Base-by-base conservation (phyloP, 2,797 vertebrate genomes). In the Acipenser oxyrinchus region DNA sequence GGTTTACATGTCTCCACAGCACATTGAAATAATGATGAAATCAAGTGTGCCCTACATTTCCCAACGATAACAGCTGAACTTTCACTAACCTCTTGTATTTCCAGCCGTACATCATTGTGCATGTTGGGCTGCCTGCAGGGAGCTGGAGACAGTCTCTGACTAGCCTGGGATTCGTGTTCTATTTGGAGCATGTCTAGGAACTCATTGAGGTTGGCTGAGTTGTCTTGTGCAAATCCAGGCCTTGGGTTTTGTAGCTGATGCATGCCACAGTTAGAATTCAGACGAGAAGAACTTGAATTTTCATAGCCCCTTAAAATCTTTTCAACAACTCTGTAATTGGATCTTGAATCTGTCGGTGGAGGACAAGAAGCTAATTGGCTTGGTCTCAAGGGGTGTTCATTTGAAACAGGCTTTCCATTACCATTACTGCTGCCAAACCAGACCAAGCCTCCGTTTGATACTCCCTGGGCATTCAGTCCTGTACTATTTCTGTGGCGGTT, bases 311-410 rank as follows among this genome's bases (percentile, higher is more conserved):
- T 95, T 76, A 99, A 77, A 76, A 98, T 93, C 78, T 91, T 93
- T 81, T 97, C 93, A 71, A 97, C 88, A 58, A 95, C 95, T 10
- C 95, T 93, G 3, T 97, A 97, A 85, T 99, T 98, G 0, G 96
- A 99, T 72, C 90, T 89, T 63, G 97, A 93, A 65, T 96, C 94
- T 69, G 93, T 88, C 6, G 93, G 95, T 13, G 93, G 91, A 0
- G 95, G 95, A 70, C 95, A 93, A 6, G 93, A 92, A 10, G 93
- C 96, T 70, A 98, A 87, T 72, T 92, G 93, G 67, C 91, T 91
- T 18, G 93, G 90, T 82, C 87, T 94, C 95, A 94, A 97, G 62
- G 94, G 91, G 75, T 93, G 92, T 66, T 95, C 93, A 0, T 87
- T 78, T 81, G 76, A 79, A 76, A 86, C 76, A 75, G 93, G 79